These are phyloP conservation scores for Benitochromis conjunctus DNA, from an alignment of 2,113 vertebrate species.

Conservation along the genomic window DNA sequence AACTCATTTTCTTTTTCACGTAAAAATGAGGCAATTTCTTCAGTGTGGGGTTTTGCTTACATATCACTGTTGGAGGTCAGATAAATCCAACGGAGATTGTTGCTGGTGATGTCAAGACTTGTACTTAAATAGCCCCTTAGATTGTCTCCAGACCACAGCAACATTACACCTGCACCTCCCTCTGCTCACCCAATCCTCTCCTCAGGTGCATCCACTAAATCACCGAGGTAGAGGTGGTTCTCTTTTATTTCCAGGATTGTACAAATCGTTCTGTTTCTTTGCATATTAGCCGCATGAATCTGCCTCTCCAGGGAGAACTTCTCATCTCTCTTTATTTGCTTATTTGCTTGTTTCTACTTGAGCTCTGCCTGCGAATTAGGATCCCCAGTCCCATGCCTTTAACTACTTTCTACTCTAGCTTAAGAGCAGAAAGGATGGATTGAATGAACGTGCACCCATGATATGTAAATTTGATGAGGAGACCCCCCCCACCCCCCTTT, in stretches of 20 bases:
- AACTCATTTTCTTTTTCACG: not conserved
- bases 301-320: conserved; percentile 29
- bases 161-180: not conserved
- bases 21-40: not conserved
- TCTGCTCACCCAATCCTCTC: not conserved
- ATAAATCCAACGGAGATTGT: conserved; percentile 32
- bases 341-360: conserved; percentile 47
- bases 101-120: conserved; percentile 9
- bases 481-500: not conserved
- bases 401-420: not conserved
- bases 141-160: conserved; percentile 14
- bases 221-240: not conserved
- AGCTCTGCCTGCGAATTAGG: conserved; percentile 34
- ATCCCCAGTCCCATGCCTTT: conserved; percentile 38
- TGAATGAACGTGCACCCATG: conserved; percentile 20
- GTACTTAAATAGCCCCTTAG: conserved; percentile 22
- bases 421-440: conserved; percentile 11
- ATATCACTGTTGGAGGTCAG: conserved; percentile 1
- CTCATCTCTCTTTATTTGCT: conserved; percentile 57
- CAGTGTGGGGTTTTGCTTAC: conserved; percentile 9
- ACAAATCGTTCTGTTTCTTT: conserved; percentile 46
- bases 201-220: conserved; percentile 36
- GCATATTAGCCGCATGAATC: conserved; percentile 24
- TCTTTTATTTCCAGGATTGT: conserved; percentile 42
- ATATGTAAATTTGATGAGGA: conserved; percentile 69